Evolutionary conservation across 2,888 invertebrate species (phyloP).

Genomic region (Drosophila merina): DNA sequence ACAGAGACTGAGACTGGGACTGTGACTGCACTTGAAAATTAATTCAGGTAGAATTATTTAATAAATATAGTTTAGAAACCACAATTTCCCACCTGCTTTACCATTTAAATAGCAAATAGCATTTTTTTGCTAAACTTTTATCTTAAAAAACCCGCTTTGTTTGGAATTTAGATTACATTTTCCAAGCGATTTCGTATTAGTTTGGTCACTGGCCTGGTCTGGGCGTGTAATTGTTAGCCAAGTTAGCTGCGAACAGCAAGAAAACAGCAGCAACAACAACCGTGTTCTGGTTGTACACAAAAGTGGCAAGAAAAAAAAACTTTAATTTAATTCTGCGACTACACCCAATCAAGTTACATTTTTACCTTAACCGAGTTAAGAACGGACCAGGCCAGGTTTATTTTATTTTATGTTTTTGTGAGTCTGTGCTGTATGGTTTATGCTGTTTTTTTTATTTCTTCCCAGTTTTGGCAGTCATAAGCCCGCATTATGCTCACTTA

Average conservation of each 20-base stretch:
- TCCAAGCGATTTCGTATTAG: conserved; percentile 44
- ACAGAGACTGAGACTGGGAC: conserved; percentile 7
- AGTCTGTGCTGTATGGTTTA: background rate
- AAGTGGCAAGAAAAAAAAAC: conserved; percentile 14
- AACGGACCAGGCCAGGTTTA: conserved; percentile 61
- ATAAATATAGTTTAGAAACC: too few relatives aligned
- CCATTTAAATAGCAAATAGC: too few relatives aligned
- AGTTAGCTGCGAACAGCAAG: conserved; percentile 47
- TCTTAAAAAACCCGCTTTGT: too few relatives aligned
- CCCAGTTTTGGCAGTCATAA: conserved; percentile 68
- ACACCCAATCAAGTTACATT: conserved; percentile 55
- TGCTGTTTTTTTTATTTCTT: conserved; percentile 29
- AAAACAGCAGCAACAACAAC: conserved; percentile 30
- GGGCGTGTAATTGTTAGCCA: conserved; percentile 79
- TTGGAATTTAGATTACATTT: background rate
- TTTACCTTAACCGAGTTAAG: conserved; percentile 45
- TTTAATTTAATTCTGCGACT: conserved; percentile 51
- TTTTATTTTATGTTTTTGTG: conserved; percentile 16
- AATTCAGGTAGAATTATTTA: background rate
- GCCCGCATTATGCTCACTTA: conserved; percentile 80
- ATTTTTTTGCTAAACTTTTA: background rate
- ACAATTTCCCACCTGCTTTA: too few relatives aligned
- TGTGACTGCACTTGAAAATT: conserved; percentile 25
- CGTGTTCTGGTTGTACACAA: too few relatives aligned
- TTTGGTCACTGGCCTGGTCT: conserved; percentile 53